Conservation (phyloP, 2,888 invertebrate species). For the Lycocerus yunnanus region DNA sequence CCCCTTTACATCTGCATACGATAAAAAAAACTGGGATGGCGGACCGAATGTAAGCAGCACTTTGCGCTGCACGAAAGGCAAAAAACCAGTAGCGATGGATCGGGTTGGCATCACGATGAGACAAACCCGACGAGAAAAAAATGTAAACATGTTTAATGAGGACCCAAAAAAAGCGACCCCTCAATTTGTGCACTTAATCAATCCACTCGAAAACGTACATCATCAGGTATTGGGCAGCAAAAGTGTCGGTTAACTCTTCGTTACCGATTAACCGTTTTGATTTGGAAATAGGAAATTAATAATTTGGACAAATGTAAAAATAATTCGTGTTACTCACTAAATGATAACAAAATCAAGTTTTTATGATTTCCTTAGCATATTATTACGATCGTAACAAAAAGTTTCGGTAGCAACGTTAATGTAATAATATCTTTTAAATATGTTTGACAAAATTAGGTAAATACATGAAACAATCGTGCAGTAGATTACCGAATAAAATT, state of each 20-base stretch:
- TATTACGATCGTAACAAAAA: neutral
- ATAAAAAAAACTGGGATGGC: constrained; percentile 47
- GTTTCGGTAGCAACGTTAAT: neutral
- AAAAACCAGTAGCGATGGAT: constrained; percentile 2
- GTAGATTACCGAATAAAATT: constrained; percentile 18
- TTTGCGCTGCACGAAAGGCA: neutral
- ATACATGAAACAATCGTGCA: constrained; percentile 18
- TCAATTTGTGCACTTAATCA: neutral
- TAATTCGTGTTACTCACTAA: neutral
- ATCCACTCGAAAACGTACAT: neutral
- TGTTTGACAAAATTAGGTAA: constrained; percentile 10
- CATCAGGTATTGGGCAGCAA: too few relatives aligned
- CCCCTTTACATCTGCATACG: constrained; percentile 53
- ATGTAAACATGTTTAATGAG: neutral
- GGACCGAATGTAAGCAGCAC: constrained; percentile 25
- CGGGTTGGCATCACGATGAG: neutral
- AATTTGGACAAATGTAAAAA: neutral
- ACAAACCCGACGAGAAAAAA: neutral
- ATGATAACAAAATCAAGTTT: neutral
- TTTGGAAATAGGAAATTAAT: neutral
- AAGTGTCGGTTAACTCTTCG: neutral
- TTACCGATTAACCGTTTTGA: neutral
- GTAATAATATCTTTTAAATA: constrained; percentile 3
- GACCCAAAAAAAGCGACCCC: neutral
- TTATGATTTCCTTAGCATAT: neutral